phyloP scores from a whole-genome alignment of 2,797 vertebrate species.

The Poecilia velifera region DNA sequence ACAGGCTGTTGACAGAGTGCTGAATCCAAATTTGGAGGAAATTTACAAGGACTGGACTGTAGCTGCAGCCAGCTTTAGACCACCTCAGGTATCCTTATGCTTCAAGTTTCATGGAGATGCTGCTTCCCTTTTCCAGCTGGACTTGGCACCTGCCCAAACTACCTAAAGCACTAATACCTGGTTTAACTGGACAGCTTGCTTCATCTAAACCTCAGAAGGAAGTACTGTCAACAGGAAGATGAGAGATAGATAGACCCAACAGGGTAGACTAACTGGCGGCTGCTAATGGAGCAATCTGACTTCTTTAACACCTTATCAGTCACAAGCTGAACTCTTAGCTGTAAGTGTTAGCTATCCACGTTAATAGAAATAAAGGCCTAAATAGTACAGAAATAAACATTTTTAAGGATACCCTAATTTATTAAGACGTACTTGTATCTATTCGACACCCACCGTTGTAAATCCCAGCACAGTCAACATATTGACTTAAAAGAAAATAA shows the following conservation, averaged over 20 bases:
- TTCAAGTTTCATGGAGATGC: not conserved
- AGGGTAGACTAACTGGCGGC: not conserved
- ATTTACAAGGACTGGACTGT: too few species aligned
- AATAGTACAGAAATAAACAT: not conserved
- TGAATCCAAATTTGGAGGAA: not conserved
- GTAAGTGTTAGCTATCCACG: not conserved
- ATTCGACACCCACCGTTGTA: not conserved
- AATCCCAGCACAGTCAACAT: not conserved
- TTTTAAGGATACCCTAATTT: not conserved
- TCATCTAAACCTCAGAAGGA: not conserved
- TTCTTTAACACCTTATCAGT: not conserved
- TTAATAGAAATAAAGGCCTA: not conserved
- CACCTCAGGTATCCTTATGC: not conserved
- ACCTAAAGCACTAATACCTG: not conserved
- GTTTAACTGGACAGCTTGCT: not conserved
- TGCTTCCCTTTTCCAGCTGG: not conserved
- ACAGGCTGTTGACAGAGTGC: not conserved
- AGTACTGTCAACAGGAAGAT: not conserved
- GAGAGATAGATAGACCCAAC: not conserved
- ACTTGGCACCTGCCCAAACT: not conserved
- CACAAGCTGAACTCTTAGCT: not conserved
- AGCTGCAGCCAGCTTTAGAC: not conserved
- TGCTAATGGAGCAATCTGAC: not conserved
- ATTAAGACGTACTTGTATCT: not conserved
- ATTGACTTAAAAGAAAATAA: not conserved